Conservation (phyloP, 2,797 vertebrate species). For the Argentina silus region DNA sequence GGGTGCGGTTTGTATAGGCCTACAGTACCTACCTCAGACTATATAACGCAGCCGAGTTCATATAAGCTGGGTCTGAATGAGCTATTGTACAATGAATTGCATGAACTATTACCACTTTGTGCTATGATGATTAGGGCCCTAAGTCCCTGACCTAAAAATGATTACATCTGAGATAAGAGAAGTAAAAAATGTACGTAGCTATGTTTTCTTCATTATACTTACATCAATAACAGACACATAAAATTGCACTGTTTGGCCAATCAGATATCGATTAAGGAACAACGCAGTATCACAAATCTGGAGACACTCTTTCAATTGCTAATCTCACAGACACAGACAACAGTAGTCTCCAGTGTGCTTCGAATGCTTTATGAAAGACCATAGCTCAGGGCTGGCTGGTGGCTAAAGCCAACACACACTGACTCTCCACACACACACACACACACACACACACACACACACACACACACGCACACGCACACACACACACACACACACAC, state of each 20-base stretch:
- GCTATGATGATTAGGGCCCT: no score
- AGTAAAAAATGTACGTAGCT: no score
- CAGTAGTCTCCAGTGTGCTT: constrained; percentile 35
- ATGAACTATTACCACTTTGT: no score
- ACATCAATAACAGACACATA: neutral
- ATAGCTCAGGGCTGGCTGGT: constrained; percentile 38
- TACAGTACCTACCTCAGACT: no score
- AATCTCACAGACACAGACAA: neutral
- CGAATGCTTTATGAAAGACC: constrained; percentile 38
- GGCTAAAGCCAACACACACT: neutral
- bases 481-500: constrained; percentile 6
- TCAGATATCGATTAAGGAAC: constrained; percentile 24
- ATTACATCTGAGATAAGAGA: no score
- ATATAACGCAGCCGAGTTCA: no score
- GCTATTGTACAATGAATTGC: no score
- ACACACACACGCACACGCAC: constrained; percentile 8
- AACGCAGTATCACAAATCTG: constrained; percentile 35
- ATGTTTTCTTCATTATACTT: no score
- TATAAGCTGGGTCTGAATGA: no score
- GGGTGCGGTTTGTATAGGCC: constrained; percentile 11
- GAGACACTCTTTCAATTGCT: constrained; percentile 34
- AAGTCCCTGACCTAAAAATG: no score
- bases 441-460: constrained; percentile 23
- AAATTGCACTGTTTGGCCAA: neutral
- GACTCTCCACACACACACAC: neutral